Evolutionary conservation across 2,113 vertebrate species (phyloP).

Genomic region (Sinocyclocheilus anophthalmus): DNA sequence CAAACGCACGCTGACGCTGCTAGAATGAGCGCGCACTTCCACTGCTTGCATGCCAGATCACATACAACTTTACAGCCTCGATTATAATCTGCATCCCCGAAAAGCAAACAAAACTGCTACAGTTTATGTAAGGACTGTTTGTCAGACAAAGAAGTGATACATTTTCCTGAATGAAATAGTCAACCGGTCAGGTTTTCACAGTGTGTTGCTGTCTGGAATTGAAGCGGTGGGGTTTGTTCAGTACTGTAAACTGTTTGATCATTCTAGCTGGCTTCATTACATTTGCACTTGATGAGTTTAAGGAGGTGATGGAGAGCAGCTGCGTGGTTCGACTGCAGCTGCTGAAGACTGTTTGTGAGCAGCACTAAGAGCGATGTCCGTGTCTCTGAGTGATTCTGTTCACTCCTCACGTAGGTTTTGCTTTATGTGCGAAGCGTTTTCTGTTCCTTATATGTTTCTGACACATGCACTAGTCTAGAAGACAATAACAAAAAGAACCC

Average conservation of each 20-base stretch:
- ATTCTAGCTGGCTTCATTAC: slow-evolving; percentile 71
- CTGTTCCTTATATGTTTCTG: neutral
- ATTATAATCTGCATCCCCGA: slow-evolving; percentile 55
- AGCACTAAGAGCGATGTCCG: neutral
- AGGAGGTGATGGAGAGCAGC: slow-evolving; percentile 33
- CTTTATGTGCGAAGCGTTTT: neutral
- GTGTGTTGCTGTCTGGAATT: neutral
- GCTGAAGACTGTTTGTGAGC: slow-evolving; percentile 30
- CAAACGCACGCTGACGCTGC: neutral
- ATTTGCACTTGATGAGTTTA: slow-evolving; percentile 73
- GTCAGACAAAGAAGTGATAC: neutral
- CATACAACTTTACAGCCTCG: slow-evolving; percentile 58
- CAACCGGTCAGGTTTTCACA: neutral
- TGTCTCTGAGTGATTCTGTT: neutral
- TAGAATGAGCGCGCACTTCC: slow-evolving; percentile 55
- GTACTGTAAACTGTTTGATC: slow-evolving; percentile 69
- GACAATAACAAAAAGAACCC: neutral
- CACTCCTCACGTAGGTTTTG: neutral
- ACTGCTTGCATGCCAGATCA: slow-evolving; percentile 71
- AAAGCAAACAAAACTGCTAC: slow-evolving; percentile 60
- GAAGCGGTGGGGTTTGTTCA: slow-evolving; percentile 26
- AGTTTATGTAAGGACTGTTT: neutral
- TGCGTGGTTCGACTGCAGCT: neutral
- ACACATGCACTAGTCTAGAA: neutral
- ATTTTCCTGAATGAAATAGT: too few relatives aligned